Conservation (phyloP, 2,797 vertebrate genomes). For the Corythornis leucogaster region DNA sequence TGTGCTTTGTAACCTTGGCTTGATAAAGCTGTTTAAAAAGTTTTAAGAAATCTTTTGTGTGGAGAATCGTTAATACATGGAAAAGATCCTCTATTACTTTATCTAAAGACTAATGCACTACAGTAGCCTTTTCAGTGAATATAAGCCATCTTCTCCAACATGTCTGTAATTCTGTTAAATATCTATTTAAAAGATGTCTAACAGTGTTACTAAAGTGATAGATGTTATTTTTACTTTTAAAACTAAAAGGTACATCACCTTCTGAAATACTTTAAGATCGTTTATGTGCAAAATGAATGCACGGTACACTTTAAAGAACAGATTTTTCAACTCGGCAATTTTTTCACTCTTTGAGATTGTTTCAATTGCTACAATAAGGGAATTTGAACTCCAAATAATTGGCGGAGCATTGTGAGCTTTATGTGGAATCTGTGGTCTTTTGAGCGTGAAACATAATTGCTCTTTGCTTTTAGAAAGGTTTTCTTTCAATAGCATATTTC, state of each 20-base stretch:
- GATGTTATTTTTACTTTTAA: slow-evolving; percentile 71
- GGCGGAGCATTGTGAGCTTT: slow-evolving; percentile 70
- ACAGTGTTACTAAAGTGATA: slow-evolving; percentile 37
- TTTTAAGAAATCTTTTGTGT: slow-evolving; percentile 58
- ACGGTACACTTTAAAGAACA: slow-evolving; percentile 65
- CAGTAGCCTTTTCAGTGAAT: slow-evolving; percentile 58
- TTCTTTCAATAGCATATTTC: slow-evolving; percentile 66
- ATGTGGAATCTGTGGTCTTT: slow-evolving; percentile 75
- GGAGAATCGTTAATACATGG: slow-evolving; percentile 37
- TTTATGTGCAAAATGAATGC: slow-evolving; percentile 71
- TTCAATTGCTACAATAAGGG: slow-evolving; percentile 66
- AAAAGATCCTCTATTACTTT: slow-evolving; percentile 51
- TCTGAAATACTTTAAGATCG: slow-evolving; percentile 56
- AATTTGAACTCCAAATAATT: slow-evolving; percentile 79
- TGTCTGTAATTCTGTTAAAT: slow-evolving; percentile 51
- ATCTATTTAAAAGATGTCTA: slow-evolving; percentile 65
- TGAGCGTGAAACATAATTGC: slow-evolving; percentile 71
- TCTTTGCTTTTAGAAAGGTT: slow-evolving; percentile 72
- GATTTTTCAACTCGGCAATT: slow-evolving; percentile 66
- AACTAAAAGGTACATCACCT: slow-evolving; percentile 48
- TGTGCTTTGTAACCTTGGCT: slow-evolving; percentile 52
- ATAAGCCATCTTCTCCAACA: slow-evolving; percentile 48
- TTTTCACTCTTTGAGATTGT: slow-evolving; percentile 73
- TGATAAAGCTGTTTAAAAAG: slow-evolving; percentile 43
- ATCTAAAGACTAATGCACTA: slow-evolving; percentile 50